Conservation (phyloP, 1,140 invertebrate species). For the Pomphorhynchus laevis region DNA sequence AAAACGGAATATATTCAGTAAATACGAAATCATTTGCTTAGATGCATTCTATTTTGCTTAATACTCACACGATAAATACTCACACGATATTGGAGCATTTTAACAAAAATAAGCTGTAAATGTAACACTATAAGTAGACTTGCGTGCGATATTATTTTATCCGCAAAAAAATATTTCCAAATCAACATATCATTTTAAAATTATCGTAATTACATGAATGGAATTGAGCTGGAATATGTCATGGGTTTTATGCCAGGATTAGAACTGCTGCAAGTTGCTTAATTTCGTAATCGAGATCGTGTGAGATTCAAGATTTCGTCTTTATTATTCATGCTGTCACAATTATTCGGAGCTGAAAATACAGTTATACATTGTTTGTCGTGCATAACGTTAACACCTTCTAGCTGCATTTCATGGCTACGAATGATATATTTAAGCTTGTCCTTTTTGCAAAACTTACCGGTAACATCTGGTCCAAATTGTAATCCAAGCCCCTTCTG, state of each 20-base stretch:
- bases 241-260: slow-evolving; percentile 77
- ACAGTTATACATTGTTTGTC: slow-evolving; percentile 29
- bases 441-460: slow-evolving; percentile 28
- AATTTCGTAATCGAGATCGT: slow-evolving; percentile 29
- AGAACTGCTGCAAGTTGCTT: slow-evolving; percentile 19
- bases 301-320: slow-evolving; percentile 78
- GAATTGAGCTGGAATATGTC: slow-evolving; percentile 36
- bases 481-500: slow-evolving; percentile 36
- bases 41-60: too few relatives aligned
- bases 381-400: slow-evolving; percentile 70
- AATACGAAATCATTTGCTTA: too few relatives aligned
- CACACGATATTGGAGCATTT: too few relatives aligned
- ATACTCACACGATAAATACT: too few relatives aligned
- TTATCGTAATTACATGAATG: too few relatives aligned
- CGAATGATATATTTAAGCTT: slow-evolving; percentile 61
- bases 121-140: too few relatives aligned
- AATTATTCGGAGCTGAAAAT: slow-evolving; percentile 79
- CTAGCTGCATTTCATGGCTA: slow-evolving; percentile 84
- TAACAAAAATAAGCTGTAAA: too few relatives aligned
- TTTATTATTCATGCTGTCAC: slow-evolving; percentile 90
- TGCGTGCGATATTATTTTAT: too few relatives aligned
- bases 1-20: too few relatives aligned
- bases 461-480: slow-evolving; percentile 5
- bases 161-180: too few relatives aligned
- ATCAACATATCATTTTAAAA: too few relatives aligned